Percentiles rank a stretch among this genome's conserved stretches.
These are phyloP conservation scores for Bos javanicus DNA, from an alignment of 2,113 vertebrate genomes.

Conservation along the genomic window DNA sequence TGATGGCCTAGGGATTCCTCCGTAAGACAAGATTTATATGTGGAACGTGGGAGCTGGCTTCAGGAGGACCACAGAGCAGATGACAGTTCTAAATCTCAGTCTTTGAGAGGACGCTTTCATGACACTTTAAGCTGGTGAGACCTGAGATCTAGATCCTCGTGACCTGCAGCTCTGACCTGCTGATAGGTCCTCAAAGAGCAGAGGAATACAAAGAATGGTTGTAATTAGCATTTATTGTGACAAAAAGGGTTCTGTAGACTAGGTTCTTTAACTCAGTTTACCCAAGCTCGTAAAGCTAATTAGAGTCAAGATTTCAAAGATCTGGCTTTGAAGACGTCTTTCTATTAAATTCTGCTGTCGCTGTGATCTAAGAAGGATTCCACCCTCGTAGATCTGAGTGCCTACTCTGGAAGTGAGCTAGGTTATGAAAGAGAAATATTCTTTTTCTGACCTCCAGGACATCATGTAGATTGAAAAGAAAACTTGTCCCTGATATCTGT, in stretches of 20 bases:
- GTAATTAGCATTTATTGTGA: neutral
- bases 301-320: neutral
- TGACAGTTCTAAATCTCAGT: neutral
- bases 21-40: rapidly evolving
- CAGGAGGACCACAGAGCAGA: neutral
- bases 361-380: neutral
- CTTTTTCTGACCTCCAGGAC: neutral
- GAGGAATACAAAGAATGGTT: neutral
- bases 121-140: neutral
- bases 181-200: neutral
- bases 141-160: neutral
- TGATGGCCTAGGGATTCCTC: neutral
- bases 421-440: neutral
- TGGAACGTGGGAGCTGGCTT: neutral
- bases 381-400: neutral
- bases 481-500: neutral
- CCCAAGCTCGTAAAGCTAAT: neutral
- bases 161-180: neutral
- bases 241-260: neutral
- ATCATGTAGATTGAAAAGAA: neutral
- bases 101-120: neutral
- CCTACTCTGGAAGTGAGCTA: neutral
- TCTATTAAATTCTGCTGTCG: neutral
- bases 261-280: neutral
- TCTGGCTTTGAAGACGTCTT: neutral